Conservation (phyloP, 2,888 invertebrate genomes). For the Pecten maximus region DNA sequence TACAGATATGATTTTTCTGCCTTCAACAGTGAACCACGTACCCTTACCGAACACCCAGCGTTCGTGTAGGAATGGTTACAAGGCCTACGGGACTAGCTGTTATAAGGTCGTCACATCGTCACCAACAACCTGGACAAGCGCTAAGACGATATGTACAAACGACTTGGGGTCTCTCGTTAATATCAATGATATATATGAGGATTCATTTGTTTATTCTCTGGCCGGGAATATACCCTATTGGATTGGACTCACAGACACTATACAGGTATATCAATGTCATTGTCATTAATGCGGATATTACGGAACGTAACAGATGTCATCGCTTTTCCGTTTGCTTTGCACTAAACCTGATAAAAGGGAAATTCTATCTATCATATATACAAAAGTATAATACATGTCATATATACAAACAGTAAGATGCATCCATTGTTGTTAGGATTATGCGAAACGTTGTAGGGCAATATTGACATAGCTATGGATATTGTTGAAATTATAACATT, state of each 20-base stretch:
- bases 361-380: no score
- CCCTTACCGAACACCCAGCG: neutral
- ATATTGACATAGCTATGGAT: no score
- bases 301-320: no score
- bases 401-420: no score
- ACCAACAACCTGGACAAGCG: slow-evolving; percentile 64
- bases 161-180: slow-evolving; percentile 66
- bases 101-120: slow-evolving; percentile 42
- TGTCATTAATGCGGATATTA: neutral
- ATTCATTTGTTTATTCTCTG: slow-evolving; percentile 63
- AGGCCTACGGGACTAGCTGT: slow-evolving; percentile 42
- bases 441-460: neutral
- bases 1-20: neutral
- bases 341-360: no score
- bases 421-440: no score
- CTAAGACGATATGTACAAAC: slow-evolving; percentile 62
- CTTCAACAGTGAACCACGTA: neutral
- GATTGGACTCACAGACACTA: slow-evolving; percentile 67
- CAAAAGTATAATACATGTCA: no score
- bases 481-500: no score
- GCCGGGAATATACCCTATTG: slow-evolving; percentile 59
- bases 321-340: no score
- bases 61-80: slow-evolving; percentile 37
- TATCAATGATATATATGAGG: slow-evolving; percentile 66
- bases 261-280: neutral